phyloP scores from a whole-genome alignment of 2,888 invertebrate species.

The Amblyteles armatorius region DNA sequence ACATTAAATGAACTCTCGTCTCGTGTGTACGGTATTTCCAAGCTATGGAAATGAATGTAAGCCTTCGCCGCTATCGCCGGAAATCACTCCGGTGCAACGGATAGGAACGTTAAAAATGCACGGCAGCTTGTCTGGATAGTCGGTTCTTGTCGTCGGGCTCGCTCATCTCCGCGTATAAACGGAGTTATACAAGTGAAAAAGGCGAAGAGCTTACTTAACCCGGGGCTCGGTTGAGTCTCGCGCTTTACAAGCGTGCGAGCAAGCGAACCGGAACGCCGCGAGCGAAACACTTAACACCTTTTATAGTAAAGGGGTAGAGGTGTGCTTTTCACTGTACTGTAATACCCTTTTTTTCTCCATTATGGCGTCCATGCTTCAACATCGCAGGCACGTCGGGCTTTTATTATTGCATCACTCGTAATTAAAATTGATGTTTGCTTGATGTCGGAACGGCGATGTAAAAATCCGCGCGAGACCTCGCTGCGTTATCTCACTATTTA shows the following conservation, averaged over 20 bases:
- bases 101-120: conserved; percentile 21
- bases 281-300: conserved; percentile 60
- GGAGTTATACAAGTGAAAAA: conserved; percentile 69
- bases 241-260: conserved; percentile 58
- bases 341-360: conserved; percentile 6
- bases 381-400: conserved; percentile 11
- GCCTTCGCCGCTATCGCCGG: neutral
- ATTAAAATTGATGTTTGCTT: neutral
- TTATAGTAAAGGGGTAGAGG: conserved; percentile 45
- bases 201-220: conserved; percentile 68
- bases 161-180: conserved; percentile 64
- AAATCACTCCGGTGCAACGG: neutral
- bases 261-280: conserved; percentile 55
- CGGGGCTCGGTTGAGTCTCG: conserved; percentile 46
- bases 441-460: neutral
- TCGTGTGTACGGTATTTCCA: too few relatives aligned
- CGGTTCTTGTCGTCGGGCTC: conserved; percentile 41
- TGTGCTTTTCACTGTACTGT: conserved; percentile 37
- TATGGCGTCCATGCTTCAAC: conserved; percentile 8
- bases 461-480: neutral
- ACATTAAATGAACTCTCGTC: too few relatives aligned
- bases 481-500: too few relatives aligned
- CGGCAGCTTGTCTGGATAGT: conserved; percentile 1
- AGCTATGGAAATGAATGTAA: neutral
- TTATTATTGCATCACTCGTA: conserved; percentile 9